Evolutionary conservation across 2,797 vertebrate species (phyloP).

Genomic region (Trematomus bernacchii): DNA sequence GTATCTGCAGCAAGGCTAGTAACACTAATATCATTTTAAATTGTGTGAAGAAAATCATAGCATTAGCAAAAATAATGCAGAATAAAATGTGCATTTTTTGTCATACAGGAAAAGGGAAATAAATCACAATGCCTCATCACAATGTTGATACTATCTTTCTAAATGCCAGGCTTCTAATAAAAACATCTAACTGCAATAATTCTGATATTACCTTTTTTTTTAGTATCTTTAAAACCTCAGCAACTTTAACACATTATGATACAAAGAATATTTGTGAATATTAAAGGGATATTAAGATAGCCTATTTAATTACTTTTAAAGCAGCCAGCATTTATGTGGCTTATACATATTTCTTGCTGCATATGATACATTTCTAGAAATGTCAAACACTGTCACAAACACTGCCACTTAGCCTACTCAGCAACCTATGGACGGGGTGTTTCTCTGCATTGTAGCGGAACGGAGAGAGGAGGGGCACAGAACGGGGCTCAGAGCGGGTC

Average conservation of each 20-base stretch:
- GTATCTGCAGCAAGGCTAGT: constrained; percentile 6
- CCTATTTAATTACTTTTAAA: neutral
- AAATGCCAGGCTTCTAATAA: neutral
- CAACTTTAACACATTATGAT: neutral
- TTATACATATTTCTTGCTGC: neutral
- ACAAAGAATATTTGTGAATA: neutral
- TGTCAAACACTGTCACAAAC: neutral
- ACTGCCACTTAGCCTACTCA: constrained; percentile 3
- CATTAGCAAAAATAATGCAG: neutral
- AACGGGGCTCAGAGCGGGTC: constrained; percentile 47
- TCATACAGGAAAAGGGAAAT: neutral
- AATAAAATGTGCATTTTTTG: neutral
- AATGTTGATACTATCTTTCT: neutral
- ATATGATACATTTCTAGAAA: constrained; percentile 7
- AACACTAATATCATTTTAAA: neutral
- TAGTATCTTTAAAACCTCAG: neutral
- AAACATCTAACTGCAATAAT: neutral
- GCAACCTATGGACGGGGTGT: neutral
- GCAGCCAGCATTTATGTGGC: neutral
- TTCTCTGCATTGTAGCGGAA: constrained; percentile 61
- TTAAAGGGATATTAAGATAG: neutral
- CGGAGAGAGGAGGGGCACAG: constrained; percentile 57
- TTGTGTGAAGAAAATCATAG: neutral
- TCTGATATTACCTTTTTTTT: neutral
- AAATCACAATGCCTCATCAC: neutral